These are phyloP conservation scores for Sternarchorhynchus goeldii DNA, from an alignment of 2,797 vertebrate species.

Conservation along the genomic window DNA sequence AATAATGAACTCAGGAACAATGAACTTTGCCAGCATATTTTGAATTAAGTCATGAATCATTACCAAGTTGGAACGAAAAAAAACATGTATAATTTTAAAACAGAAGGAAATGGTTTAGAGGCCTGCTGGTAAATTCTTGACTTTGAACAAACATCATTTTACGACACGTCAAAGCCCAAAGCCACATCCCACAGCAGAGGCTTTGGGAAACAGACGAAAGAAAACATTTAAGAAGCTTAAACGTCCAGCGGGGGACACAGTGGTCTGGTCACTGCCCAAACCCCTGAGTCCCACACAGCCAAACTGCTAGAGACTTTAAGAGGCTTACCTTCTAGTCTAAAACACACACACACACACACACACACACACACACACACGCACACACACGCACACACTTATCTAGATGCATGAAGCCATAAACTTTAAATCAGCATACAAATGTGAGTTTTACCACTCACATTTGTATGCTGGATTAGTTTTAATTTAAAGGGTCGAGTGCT, in stretches of 20 bases:
- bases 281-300: constrained; percentile 40
- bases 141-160: constrained; percentile 48
- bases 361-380: neutral
- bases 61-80: constrained; percentile 32
- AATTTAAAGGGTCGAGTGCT: constrained; percentile 45
- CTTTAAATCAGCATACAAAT: constrained; percentile 48
- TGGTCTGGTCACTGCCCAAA: constrained; percentile 51
- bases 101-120: constrained; percentile 21
- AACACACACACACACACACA: constrained; percentile 35
- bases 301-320: constrained; percentile 49
- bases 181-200: neutral
- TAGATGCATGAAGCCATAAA: constrained; percentile 49
- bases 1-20: constrained; percentile 38
- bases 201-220: constrained; percentile 38
- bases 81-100: constrained; percentile 42
- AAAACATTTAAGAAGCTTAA: constrained; percentile 52
- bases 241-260: constrained; percentile 49
- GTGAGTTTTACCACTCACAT: constrained; percentile 44
- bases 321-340: constrained; percentile 45
- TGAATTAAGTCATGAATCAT: constrained; percentile 55
- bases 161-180: constrained; percentile 37
- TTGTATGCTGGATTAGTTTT: constrained; percentile 35
- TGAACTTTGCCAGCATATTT: constrained; percentile 36
- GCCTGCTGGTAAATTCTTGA: constrained; percentile 34
- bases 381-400: constrained; percentile 27